Percentiles rank a stretch among this genome's conserved stretches.
Evolutionary conservation across 2,888 invertebrate species (phyloP).

Genomic region (Synergus gifuensis): DNA sequence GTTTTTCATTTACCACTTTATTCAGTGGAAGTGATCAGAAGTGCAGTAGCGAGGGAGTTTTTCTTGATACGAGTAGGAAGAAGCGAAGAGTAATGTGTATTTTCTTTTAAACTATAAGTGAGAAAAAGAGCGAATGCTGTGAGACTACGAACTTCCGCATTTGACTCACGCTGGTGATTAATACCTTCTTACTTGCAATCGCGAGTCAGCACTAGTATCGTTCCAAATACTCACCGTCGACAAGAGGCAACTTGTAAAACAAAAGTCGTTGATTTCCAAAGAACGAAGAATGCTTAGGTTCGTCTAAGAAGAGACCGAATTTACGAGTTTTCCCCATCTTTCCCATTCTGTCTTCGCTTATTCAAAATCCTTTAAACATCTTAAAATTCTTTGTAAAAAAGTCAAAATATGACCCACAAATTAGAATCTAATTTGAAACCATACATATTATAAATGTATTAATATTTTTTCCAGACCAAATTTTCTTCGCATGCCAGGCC

Average conservation of each 20-base stretch:
- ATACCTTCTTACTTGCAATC: constrained; percentile 24
- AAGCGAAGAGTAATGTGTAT: constrained; percentile 13
- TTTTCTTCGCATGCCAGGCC: neutral
- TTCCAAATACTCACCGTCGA: constrained; percentile 17
- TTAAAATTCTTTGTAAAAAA: neutral
- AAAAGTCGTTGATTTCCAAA: constrained; percentile 39
- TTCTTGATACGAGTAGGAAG: neutral
- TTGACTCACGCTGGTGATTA: constrained; percentile 36
- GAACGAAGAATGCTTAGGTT: constrained; percentile 27
- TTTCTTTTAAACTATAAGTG: constrained; percentile 17
- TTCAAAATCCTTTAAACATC: neutral
- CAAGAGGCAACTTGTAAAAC: constrained; percentile 38
- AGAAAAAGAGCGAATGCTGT: neutral
- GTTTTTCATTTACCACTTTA: neutral
- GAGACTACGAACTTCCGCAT: constrained; percentile 1
- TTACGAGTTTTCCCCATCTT: neutral
- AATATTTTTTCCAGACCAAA: neutral
- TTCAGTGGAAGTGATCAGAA: neutral
- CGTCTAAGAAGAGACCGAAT: constrained; percentile 23
- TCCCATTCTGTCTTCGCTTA: neutral
- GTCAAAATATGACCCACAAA: neutral
- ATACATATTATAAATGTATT: too few species aligned
- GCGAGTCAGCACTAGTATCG: neutral
- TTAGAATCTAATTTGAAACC: too few species aligned
- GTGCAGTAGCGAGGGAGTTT: neutral